Conservation (phyloP, 2,113 vertebrate genomes). For the Hipposideros armiger region DNA sequence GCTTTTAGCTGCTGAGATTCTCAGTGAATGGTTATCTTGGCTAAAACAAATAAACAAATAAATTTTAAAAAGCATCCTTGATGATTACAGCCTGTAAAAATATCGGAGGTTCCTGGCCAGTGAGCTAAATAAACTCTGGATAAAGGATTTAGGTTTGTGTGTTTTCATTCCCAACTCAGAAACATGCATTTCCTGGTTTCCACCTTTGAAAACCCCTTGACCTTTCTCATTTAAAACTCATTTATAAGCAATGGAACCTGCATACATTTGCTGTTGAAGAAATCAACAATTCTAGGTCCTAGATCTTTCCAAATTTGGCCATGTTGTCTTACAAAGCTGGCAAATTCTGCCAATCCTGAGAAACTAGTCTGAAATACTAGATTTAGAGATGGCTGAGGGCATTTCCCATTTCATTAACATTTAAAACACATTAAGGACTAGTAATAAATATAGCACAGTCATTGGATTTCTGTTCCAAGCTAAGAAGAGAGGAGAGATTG, state of each 20-base stretch:
- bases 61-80: neutral
- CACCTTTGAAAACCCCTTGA: neutral
- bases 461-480: conserved; percentile 17
- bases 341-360: conserved; percentile 6
- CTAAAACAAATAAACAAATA: conserved; percentile 31
- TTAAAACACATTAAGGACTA: conserved; percentile 62
- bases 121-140: conserved; percentile 18
- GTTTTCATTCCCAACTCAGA: neutral
- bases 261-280: neutral
- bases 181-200: neutral
- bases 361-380: conserved; percentile 55
- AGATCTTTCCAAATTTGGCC: conserved; percentile 23
- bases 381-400: conserved; percentile 43
- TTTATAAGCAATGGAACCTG: conserved; percentile 2
- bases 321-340: conserved; percentile 7
- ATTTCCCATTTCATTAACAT: conserved; percentile 70
- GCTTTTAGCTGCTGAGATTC: conserved; percentile 47
- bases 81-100: neutral
- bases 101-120: neutral
- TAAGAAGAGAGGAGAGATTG: neutral
- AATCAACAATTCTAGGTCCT: conserved; percentile 33
- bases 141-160: neutral
- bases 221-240: conserved; percentile 17
- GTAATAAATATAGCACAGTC: conserved; percentile 24
- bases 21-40: conserved; percentile 28